Conservation (phyloP, 2,113 vertebrate species). For the Phylloscopus trochiloides region DNA sequence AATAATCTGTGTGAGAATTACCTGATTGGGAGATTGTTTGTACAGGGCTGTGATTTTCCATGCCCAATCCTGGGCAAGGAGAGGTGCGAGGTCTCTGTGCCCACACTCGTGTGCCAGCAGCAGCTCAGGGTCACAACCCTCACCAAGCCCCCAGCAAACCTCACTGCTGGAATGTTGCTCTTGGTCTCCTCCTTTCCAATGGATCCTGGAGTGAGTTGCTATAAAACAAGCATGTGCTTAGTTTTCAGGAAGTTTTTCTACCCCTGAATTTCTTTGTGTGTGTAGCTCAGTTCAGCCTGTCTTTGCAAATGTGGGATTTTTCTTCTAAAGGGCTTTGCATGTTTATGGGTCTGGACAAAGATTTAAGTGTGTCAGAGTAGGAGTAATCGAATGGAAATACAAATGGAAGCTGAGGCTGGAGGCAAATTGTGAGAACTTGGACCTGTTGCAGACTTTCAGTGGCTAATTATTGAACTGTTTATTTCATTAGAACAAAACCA, state of each 20-base stretch:
- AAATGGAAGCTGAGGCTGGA: background rate
- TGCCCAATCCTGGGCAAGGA: background rate
- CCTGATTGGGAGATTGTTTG: background rate
- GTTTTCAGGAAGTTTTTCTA: background rate
- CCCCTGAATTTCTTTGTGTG: background rate
- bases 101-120: background rate
- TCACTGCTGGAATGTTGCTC: constrained; percentile 7
- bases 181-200: background rate
- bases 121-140: background rate
- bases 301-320: background rate
- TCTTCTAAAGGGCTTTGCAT: background rate
- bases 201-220: background rate
- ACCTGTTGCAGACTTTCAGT: background rate
- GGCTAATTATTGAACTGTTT: background rate
- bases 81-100: background rate
- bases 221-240: background rate
- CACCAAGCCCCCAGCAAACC: background rate
- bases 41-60: background rate
- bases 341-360: background rate
- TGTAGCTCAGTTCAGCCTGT: background rate
- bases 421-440: background rate
- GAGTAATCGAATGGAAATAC: background rate
- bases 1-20: background rate
- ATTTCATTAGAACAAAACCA: background rate
- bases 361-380: background rate